Evolutionary conservation across 2,113 vertebrate genomes (phyloP), one percentile per base, ranked within the genome.

Genomic region (Ondatra zibethicus): DNA sequence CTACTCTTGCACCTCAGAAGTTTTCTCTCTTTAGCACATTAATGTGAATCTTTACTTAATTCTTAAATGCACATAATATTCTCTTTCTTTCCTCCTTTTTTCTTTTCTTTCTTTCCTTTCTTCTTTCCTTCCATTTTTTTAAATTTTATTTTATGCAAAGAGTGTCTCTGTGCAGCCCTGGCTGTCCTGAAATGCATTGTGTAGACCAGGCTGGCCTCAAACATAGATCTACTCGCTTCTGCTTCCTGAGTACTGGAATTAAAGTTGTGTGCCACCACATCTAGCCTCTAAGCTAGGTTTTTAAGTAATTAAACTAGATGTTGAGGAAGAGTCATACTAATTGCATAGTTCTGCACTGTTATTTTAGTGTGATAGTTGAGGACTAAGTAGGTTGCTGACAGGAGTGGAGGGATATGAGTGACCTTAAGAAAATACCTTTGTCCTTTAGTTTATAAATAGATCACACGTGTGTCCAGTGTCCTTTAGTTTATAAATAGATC

Each of bases 401-500:
- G 3, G 14, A 84, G 47, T 94, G 29, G 58, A 89, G 52, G 65
- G 93, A 85, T 86, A 73, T 45, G 90, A 87, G 33, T 84, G 52
- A 52, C 92, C 88, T 92, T 95, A 93, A 95, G 92, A 89, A 97
- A 94, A 61, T 80, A 78, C 89, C 75, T 88, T 77, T 97, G 91
- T 31, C 81, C 77, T 97, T 95, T 91, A 45, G 42, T 88, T 97
- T 98, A 97, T 97, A 95, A 97, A 96, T 90, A 97, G 92, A 87
- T 92, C 27, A n/a, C n/a, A n/a, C n/a, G n/a, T n/a, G n/a, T n/a
- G n/a, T n/a, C n/a, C n/a, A n/a, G n/a, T 96, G 90, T 29, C 81
- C 80, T 97, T 94, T 91, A 45, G 42, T 87, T 97, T 97, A 97
- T 97, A 95, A 97, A 96, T 91, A 97, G 92, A 88, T 91, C 29